Percentiles rank a stretch among this genome's conserved stretches.
phyloP scores from a whole-genome alignment of 1,140 invertebrate species.

The Meteorus sp. region DNA sequence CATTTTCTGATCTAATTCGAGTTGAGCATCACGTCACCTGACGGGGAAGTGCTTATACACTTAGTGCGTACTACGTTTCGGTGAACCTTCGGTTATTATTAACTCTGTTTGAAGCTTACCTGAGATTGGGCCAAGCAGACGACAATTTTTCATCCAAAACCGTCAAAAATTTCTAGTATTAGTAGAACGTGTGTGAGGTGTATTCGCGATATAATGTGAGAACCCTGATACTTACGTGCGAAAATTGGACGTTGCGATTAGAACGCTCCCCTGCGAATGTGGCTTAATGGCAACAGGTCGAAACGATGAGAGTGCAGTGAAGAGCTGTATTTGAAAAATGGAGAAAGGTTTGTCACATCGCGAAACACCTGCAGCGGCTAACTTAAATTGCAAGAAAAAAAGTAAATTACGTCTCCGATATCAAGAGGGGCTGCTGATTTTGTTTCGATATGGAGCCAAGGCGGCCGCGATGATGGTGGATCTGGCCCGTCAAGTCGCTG shows the following conservation, averaged over 20 bases:
- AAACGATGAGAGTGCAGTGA: slow-evolving; percentile 46
- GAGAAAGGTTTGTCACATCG: no score
- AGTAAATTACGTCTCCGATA: slow-evolving; percentile 34
- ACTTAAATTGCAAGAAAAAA: no score
- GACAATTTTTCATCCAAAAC: slow-evolving; percentile 18
- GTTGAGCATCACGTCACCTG: slow-evolving; percentile 5
- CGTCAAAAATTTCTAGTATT: slow-evolving; percentile 7
- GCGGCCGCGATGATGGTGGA: slow-evolving; percentile 56
- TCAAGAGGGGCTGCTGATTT: slow-evolving; percentile 30
- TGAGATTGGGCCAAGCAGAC: slow-evolving; percentile 17
- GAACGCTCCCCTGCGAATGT: slow-evolving; percentile 34
- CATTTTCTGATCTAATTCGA: slow-evolving; percentile 8
- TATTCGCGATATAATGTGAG: neutral
- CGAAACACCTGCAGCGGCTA: no score
- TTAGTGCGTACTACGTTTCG: slow-evolving; percentile 7
- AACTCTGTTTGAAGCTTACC: slow-evolving; percentile 5
- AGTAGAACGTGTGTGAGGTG: neutral
- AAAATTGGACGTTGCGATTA: slow-evolving; percentile 56
- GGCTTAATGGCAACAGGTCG: slow-evolving; percentile 55
- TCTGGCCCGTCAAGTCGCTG: slow-evolving; percentile 62
- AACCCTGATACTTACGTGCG: slow-evolving; percentile 44
- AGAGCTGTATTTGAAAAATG: slow-evolving; percentile 41
- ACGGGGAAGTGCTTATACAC: slow-evolving; percentile 1
- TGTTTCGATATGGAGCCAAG: slow-evolving; percentile 57
- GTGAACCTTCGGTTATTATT: slow-evolving; percentile 15